Base-by-base conservation (phyloP, 37 sponge, comb jelly and placozoan genomes). In the Bolinopsis microptera region DNA sequence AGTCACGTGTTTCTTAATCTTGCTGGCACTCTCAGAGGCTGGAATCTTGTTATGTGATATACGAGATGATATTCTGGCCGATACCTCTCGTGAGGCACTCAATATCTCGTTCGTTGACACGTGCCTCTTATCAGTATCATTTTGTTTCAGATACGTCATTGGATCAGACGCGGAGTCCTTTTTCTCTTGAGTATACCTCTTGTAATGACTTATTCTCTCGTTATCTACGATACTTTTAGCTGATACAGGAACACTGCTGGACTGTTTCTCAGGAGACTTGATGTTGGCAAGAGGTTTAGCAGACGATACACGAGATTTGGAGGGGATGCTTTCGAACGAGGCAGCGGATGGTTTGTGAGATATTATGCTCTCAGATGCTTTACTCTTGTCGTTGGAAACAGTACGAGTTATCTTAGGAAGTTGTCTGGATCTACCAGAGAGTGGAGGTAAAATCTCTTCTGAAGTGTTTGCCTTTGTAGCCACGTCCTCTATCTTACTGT, bases 401-500 rank as follows among this genome's bases (percentile, higher is more conserved):
- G 74, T 70, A 70, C 74, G 38, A 32, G 36, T 80, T 80, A 80
- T 80, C 23, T 80, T 80, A 9, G 82, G 82, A 21, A 80, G 82
- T 33, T 80, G 82, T 31, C 82, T 34, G 37, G 82, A 80, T 16
- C 82, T 2, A 2, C 82, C 82, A 8, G 82, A 80, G 2, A 80
- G 37, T 8, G 82, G 82, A 30, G 82, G 82, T 31, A 80, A 30
- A 33, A 35, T 35, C 38, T 80, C 82, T 22, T 80, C 82, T 24
- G 30, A 22, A n/a, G 1, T 70, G 74, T 22, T 22, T 48, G 61
- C 5, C 37, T 80, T 32, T 0, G 38, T 9, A 30, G 82, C 36
- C 8, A 35, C 32, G 36, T 80, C 82, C 82, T 80, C 82, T 23
- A 80, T 80, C 22, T 80, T 80, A 80, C 82, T 80, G 82, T 80